Evolutionary conservation across 2,888 invertebrate genomes (phyloP).

Genomic region (Cloeon dipterum): DNA sequence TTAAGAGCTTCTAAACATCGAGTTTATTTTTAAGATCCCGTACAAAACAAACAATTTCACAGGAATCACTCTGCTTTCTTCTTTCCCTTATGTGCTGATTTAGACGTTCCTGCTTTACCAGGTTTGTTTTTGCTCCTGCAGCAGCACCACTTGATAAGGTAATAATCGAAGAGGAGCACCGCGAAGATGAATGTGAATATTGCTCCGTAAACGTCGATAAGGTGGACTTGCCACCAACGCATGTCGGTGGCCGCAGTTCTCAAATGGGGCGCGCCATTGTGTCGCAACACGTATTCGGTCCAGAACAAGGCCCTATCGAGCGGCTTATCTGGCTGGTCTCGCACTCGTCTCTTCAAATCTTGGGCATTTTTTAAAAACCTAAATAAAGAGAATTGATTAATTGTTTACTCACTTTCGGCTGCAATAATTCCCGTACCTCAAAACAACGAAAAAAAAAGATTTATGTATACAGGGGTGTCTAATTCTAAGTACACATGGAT

Average conservation of each 20-base stretch:
- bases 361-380: conserved; percentile 1
- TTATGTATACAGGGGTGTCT: too few species aligned
- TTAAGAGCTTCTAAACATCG: too few species aligned
- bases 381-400: background rate
- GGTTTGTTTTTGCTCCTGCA: too few species aligned
- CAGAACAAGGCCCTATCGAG: conserved; percentile 7
- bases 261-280: conserved; percentile 7
- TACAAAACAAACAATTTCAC: too few species aligned
- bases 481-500: too few species aligned
- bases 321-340: conserved; percentile 3
- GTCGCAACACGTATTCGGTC: conserved; percentile 8
- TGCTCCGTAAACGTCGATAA: background rate
- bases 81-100: too few species aligned
- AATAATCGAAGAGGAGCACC: background rate
- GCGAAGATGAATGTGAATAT: background rate
- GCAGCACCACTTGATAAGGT: background rate
- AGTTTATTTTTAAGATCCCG: too few species aligned
- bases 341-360: background rate
- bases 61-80: too few species aligned
- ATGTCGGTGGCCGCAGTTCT: background rate
- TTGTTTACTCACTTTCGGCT: too few species aligned
- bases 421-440: too few species aligned
- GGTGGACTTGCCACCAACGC: background rate
- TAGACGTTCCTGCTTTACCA: too few species aligned
- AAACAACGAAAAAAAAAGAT: too few species aligned